Evolutionary conservation across 2,113 vertebrate species (phyloP), one percentile per base, ranked within the genome.

Genomic region (Daphoenositta chrysoptera): DNA sequence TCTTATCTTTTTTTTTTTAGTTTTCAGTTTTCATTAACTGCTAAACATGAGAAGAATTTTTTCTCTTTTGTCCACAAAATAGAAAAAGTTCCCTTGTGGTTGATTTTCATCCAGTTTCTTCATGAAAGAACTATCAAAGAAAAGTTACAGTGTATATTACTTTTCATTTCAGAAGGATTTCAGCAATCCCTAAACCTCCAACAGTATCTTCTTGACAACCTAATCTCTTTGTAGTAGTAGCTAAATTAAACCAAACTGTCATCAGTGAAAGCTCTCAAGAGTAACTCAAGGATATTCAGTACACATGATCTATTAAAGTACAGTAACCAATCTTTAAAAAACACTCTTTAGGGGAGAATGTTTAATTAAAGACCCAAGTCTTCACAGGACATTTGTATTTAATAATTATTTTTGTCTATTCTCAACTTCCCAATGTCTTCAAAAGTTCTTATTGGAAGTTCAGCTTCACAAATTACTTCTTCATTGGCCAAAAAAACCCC

Each of bases 161-260:
- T 94, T 96, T 92, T 96, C 75, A 91, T 94, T 96, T 96, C 87
- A 86, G 85, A 94, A 94, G 75, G 85, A 96, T 92, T 96, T 96
- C 85, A 92, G 85, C 94, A 96, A 83, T 96, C 94, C 82, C 88
- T 96, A 95, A 96, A 80, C 79, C 79, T 93, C 90, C 88, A 94
- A 85, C 11, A 12, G 80, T 75, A 93, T 92, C 92, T 88, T 93
- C 86, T 92, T 96, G 90, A 96, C 95, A 96, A 95, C 68, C 71
- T 95, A 88, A 94, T 96, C 90, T 95, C 94, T 96, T 93, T 88
- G 58, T 96, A 94, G 93, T 75, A 37, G 71, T 92, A 92, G 64
- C 82, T 94, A 93, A 96, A 95, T 97, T 96, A 96, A 97, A 97
- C 91, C 87, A 91, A 95, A 95, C 91, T 95, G 87, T 83, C 95